Conservation (phyloP, 2,888 invertebrate species). For the Atethmia centrago region DNA sequence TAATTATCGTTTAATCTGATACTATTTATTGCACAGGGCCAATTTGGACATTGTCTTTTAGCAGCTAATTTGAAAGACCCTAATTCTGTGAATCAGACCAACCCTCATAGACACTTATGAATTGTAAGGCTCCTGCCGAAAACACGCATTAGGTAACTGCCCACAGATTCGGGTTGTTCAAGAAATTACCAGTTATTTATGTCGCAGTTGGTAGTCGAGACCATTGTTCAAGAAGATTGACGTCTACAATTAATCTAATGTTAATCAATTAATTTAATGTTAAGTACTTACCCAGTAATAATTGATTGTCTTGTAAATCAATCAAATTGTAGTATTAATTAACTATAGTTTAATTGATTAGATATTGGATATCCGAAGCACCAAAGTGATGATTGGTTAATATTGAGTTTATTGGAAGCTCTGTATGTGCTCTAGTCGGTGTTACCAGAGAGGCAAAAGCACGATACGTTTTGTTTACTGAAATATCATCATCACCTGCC, state of each 20-base stretch:
- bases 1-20: no score
- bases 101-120: neutral
- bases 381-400: constrained; percentile 21
- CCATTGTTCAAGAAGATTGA: neutral
- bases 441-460: neutral
- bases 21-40: no score
- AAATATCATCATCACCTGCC: neutral
- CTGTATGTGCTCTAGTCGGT: neutral
- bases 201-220: neutral
- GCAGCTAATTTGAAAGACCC: neutral
- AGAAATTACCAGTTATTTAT: neutral
- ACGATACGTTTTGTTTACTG: neutral
- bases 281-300: neutral
- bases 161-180: neutral
- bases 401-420: constrained; percentile 31
- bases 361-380: constrained; percentile 40
- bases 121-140: neutral
- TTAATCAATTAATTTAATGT: neutral
- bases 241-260: neutral
- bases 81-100: neutral
- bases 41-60: no score
- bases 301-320: constrained; percentile 4
- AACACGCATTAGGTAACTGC: neutral
- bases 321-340: constrained; percentile 19
- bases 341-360: constrained; percentile 34